Conservation (phyloP, 2,797 vertebrate genomes). For the Tympanoctomys barrerae region DNA sequence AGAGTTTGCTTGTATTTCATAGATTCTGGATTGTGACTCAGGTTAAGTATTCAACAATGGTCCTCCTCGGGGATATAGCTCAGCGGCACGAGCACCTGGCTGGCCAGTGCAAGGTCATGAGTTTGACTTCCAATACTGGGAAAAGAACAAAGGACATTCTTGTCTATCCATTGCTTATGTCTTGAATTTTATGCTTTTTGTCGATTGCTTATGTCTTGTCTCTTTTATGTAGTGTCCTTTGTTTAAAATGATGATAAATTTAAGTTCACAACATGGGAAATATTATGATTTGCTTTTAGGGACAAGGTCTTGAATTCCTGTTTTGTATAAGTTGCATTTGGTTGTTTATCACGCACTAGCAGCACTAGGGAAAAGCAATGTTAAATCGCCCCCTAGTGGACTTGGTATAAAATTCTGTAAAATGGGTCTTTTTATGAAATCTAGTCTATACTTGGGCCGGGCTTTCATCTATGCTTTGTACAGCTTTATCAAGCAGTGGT, state of each 20-base stretch:
- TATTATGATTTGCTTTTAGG: neutral
- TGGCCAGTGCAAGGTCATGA: too few species aligned
- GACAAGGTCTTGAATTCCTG: neutral
- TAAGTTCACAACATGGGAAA: neutral
- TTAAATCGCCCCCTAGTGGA: neutral
- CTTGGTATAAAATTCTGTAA: neutral
- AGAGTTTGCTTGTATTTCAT: neutral
- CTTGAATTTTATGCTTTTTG: neutral
- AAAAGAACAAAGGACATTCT: too few species aligned
- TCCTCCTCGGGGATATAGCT: neutral
- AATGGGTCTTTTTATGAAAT: neutral
- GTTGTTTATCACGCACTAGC: neutral
- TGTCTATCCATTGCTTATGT: too few species aligned
- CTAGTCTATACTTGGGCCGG: neutral
- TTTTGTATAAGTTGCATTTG: neutral
- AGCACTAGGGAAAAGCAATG: neutral
- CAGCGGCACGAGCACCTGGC: too few species aligned
- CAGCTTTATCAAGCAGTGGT: neutral
- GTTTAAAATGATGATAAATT: neutral
- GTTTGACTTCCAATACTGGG: too few species aligned
- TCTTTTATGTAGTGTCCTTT: neutral
- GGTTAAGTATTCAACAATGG: neutral
- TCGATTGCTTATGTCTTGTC: neutral
- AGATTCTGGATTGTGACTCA: neutral
- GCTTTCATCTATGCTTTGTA: neutral